Conservation (phyloP, 2,797 vertebrate genomes). For the Chaetodon trifasciatus region DNA sequence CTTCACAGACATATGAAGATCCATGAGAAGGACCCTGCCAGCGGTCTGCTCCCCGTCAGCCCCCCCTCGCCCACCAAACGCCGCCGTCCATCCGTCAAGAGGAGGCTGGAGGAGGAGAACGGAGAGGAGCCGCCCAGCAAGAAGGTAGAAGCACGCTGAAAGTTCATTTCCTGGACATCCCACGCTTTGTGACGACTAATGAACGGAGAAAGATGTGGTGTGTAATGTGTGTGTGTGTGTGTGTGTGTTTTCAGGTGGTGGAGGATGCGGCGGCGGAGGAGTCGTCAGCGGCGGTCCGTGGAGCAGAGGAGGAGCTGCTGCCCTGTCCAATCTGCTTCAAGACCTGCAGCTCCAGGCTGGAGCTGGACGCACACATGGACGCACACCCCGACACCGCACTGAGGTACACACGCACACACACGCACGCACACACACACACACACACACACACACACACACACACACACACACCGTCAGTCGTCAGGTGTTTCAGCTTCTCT, state of each 20-base stretch:
- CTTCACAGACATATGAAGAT: conserved; percentile 96
- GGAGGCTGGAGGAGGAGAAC: conserved; percentile 88
- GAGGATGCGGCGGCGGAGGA: conserved; percentile 86
- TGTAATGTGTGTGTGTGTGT: neutral
- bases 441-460: conserved; percentile 19
- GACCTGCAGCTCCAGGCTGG: conserved; percentile 91
- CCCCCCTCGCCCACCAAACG: conserved; percentile 92
- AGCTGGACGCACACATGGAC: conserved; percentile 95
- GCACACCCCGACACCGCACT: conserved; percentile 92
- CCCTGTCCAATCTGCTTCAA: conserved; percentile 95
- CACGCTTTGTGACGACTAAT: too few species aligned
- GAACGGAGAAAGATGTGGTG: neutral
- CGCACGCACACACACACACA: conserved; percentile 13
- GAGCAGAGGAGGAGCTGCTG: conserved; percentile 87
- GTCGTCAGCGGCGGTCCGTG: conserved; percentile 68
- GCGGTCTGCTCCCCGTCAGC: conserved; percentile 81
- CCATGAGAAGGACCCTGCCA: conserved; percentile 93
- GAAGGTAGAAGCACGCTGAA: conserved; percentile 84
- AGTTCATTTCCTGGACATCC: too few species aligned
- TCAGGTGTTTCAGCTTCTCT: too few species aligned
- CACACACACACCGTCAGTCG: neutral
- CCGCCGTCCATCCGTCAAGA: conserved; percentile 90
- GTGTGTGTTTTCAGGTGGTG: conserved; percentile 79
- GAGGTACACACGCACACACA: conserved; percentile 82
- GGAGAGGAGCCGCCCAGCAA: conserved; percentile 89